phyloP scores from a whole-genome alignment of 2,888 invertebrate genomes.

The Lasioglossum vierecki region DNA sequence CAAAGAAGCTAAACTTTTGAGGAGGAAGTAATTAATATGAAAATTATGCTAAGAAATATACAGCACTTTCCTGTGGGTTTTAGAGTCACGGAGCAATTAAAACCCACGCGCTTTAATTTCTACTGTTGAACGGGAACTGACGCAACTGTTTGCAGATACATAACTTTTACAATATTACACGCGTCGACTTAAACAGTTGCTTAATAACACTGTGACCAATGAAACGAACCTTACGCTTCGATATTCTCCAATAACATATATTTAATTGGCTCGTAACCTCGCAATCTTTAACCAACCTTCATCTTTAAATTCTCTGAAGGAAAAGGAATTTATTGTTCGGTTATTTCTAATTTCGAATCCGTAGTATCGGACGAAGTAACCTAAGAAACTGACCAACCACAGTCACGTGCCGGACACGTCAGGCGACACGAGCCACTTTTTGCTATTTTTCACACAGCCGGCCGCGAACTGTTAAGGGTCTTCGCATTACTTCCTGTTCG shows the following conservation, averaged over 20 bases:
- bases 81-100: neutral
- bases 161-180: neutral
- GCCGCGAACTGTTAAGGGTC: conserved; percentile 44
- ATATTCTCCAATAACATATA: neutral
- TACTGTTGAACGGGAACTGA: conserved; percentile 4
- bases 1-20: neutral
- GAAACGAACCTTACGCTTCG: neutral
- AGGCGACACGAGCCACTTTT: conserved; percentile 11
- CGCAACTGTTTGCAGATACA: conserved; percentile 4
- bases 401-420: conserved; percentile 39
- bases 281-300: neutral
- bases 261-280: neutral
- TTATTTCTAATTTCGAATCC: neutral
- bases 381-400: neutral
- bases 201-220: neutral
- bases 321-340: neutral
- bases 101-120: conserved; percentile 9
- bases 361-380: neutral
- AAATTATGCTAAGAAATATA: neutral
- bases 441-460: conserved; percentile 18
- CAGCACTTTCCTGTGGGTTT: neutral
- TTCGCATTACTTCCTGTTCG: conserved; percentile 50
- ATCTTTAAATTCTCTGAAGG: neutral
- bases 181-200: neutral
- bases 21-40: conserved; percentile 9